These are phyloP conservation scores for Lophura nycthemera DNA, from an alignment of 2,113 vertebrate species.

Conservation along the genomic window DNA sequence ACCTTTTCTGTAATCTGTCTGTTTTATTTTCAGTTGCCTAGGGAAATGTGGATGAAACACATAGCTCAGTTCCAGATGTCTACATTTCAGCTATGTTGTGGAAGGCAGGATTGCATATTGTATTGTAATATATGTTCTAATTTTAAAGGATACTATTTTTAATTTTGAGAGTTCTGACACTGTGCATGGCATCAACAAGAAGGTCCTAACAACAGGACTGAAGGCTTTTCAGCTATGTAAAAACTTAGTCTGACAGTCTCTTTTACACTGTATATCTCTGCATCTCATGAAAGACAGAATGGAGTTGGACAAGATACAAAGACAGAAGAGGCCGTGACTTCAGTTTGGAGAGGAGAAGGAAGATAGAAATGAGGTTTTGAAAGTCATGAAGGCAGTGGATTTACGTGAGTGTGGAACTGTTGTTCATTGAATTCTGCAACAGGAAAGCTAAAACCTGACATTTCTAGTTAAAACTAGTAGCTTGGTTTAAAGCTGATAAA, in stretches of 20 bases:
- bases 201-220: background rate
- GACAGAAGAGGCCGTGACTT: background rate
- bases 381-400: background rate
- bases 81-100: background rate
- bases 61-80: background rate
- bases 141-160: background rate
- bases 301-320: background rate
- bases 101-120: background rate
- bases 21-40: background rate
- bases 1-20: background rate
- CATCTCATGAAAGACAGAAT: background rate
- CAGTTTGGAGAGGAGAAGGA: background rate
- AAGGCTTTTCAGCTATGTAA: background rate
- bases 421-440: background rate
- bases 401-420: rapidly evolving
- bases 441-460: background rate
- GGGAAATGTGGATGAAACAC: background rate
- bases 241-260: background rate
- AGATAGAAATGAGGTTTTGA: background rate
- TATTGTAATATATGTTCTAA: background rate
- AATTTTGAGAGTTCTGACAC: background rate
- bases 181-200: background rate
- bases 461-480: background rate
- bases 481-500: background rate
- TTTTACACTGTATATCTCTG: background rate